phyloP scores from a whole-genome alignment of 2,888 invertebrate species.

The Dicroscelio sp. region DNA sequence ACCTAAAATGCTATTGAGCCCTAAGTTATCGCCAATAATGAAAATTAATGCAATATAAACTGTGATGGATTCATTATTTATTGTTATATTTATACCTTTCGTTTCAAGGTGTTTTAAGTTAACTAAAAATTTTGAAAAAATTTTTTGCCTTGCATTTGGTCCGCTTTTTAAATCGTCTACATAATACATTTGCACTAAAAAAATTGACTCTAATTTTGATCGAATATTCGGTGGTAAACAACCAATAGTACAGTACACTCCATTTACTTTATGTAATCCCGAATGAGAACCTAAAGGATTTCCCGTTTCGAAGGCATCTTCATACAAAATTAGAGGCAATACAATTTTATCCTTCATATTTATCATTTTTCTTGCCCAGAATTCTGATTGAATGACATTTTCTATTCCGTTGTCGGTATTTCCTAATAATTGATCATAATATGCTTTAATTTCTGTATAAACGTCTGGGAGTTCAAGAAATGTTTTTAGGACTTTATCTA shows the following conservation, averaged over 20 bases:
- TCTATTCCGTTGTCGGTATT: not conserved
- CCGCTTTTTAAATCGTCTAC: too few relatives aligned
- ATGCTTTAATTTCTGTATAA: not conserved
- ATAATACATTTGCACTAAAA: constrained; percentile 42
- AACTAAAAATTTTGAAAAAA: too few relatives aligned
- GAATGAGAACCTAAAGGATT: constrained; percentile 47
- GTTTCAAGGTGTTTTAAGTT: too few relatives aligned
- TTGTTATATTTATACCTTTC: too few relatives aligned
- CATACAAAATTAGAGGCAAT: constrained; percentile 34
- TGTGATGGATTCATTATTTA: too few relatives aligned
- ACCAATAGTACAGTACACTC: too few relatives aligned
- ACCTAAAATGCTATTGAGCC: too few relatives aligned
- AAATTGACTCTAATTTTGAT: constrained; percentile 35
- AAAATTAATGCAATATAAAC: too few relatives aligned
- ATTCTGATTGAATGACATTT: not conserved
- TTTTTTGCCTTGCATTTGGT: too few relatives aligned
- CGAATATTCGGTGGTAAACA: constrained; percentile 38
- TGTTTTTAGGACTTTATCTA: not conserved
- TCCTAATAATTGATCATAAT: not conserved
- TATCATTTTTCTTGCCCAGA: not conserved
- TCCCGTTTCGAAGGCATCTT: constrained; percentile 62
- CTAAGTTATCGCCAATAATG: too few relatives aligned
- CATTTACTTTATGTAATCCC: constrained; percentile 60
- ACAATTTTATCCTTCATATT: not conserved
- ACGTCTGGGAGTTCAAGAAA: not conserved